Evolutionary conservation across 2,888 invertebrate genomes (phyloP).

Genomic region (Seira musarum): DNA sequence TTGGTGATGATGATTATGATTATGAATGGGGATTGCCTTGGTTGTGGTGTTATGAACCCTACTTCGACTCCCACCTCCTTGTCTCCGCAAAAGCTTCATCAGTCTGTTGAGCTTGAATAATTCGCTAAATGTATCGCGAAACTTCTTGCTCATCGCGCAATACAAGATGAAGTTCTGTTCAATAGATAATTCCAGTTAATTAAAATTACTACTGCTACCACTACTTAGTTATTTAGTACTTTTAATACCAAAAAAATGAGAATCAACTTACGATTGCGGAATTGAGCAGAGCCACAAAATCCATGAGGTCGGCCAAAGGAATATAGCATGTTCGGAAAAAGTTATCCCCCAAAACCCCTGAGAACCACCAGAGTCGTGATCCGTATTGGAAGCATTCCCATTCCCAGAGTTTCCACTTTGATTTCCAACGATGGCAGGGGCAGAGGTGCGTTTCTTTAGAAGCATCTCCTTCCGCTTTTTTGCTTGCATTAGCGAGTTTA

Average conservation of each 20-base stretch:
- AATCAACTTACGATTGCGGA: too few species aligned
- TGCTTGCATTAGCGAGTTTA: constrained; percentile 84
- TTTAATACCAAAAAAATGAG: too few species aligned
- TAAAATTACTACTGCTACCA: too few species aligned
- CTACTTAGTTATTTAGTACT: too few species aligned
- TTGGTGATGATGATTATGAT: too few species aligned
- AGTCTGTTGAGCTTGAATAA: constrained; percentile 73
- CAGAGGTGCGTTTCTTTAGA: constrained; percentile 63
- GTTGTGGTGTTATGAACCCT: background rate
- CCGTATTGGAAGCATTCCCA: constrained; percentile 21
- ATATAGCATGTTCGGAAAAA: constrained; percentile 88
- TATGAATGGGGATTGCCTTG: background rate
- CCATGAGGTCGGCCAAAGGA: constrained; percentile 88
- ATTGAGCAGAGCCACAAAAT: constrained; percentile 90
- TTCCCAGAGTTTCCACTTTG: constrained; percentile 17
- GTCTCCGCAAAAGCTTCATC: constrained; percentile 29
- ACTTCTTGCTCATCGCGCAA: constrained; percentile 95
- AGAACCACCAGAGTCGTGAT: constrained; percentile 76
- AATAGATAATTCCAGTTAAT: too few species aligned
- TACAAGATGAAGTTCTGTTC: constrained; percentile 96
- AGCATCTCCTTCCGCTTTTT: constrained; percentile 78
- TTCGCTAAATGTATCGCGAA: too few species aligned
- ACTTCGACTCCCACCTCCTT: constrained; percentile 28
- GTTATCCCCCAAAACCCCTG: constrained; percentile 13
- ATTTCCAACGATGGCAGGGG: constrained; percentile 45